Base-by-base conservation (phyloP, 2,113 vertebrate genomes). In the Daubentonia madagascariensis region DNA sequence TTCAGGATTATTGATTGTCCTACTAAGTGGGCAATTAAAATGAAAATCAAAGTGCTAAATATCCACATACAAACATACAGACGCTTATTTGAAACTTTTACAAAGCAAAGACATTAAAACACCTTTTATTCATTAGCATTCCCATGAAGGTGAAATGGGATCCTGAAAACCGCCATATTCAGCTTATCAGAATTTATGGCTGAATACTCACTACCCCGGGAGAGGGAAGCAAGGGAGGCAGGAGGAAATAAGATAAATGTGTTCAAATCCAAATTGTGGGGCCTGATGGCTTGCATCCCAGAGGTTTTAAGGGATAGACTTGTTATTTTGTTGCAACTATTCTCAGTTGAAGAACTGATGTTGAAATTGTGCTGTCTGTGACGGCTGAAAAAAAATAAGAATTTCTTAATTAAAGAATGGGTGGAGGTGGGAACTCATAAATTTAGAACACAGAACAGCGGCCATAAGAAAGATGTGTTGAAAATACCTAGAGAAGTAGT, bases 1-100 rank as follows among this genome's bases (percentile, higher is more conserved):
- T 90, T 85, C 8, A 43, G 52, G 59, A 93, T 50, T 91, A 95
- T 89, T 89, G 50, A 85, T 94, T 97, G 12, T 81, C 45, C 25
- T 5, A 37, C 57, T 52, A 91, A 97, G 17, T 83, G 13, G 57
- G 16, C 72, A 85, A 93, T 97, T 83, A 91, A 94, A 94, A 84
- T 54, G 10, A 91, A 95, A 97, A 73, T 14, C 0, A 40, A 89
- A 65, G 61, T 90, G 59, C 52, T 73, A 84, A 87, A 85, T 85
- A 91, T 81, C 48, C 16, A 75, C 5, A 80, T 65, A 12, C 57
- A 93, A 57, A 87, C 17, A 73, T 54, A 9, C 22, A 50, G 63
- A 86, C 0, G 6, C 6, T 20, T 80, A 13, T 80, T 37, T 89
- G 52, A 84, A 87, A 75, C 32, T 87, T 57, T 80, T 76, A 61